Evolutionary conservation across 2,888 invertebrate species (phyloP).

Genomic region (Diploptera punctata): DNA sequence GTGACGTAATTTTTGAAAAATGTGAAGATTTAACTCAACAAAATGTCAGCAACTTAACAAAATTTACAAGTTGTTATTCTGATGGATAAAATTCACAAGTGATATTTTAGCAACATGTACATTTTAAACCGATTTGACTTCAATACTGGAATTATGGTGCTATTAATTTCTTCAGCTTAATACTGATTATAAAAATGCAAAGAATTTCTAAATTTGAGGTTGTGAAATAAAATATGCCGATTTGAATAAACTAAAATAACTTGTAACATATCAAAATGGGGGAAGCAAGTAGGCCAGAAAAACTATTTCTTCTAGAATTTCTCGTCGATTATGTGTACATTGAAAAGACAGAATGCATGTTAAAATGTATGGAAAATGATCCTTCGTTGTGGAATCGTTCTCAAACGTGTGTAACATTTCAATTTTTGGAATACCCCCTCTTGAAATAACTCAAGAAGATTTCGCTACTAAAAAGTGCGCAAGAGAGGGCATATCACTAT

Average conservation of each 20-base stretch:
- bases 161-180: too few species aligned
- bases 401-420: conserved; percentile 36
- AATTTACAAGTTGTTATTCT: background rate
- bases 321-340: conserved; percentile 32
- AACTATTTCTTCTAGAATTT: conserved; percentile 38
- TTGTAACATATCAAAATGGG: too few species aligned
- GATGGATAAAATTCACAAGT: background rate
- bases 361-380: conserved; percentile 24
- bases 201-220: too few species aligned
- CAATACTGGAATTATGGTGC: too few species aligned
- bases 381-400: conserved; percentile 19
- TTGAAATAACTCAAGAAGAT: conserved; percentile 37
- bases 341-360: conserved; percentile 24
- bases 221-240: too few species aligned
- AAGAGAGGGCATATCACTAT: conserved; percentile 19
- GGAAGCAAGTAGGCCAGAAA: conserved; percentile 17
- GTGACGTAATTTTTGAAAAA: background rate
- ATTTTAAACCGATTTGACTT: background rate
- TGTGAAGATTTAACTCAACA: background rate
- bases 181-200: too few species aligned
- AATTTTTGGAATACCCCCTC: conserved; percentile 36
- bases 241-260: too few species aligned
- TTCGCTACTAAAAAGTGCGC: conserved; percentile 20
- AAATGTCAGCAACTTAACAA: background rate
- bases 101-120: background rate